These are phyloP conservation scores for Folsomia candida DNA, from an alignment of 2,888 invertebrate species.

Conservation along the genomic window DNA sequence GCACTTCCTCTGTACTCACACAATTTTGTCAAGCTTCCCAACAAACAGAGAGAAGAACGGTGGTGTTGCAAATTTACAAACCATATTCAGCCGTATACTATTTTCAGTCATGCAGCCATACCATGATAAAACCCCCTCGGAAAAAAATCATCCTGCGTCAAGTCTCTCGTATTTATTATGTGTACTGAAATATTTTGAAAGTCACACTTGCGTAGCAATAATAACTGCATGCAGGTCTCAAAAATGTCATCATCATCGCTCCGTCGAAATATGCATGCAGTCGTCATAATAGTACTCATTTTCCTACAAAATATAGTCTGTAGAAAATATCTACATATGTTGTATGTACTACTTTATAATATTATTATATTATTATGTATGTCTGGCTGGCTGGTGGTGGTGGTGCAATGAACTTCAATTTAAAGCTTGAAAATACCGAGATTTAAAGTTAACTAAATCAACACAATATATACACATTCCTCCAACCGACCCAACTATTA, in stretches of 20 bases:
- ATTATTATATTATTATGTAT: too few relatives aligned
- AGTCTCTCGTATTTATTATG: too few relatives aligned
- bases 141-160: too few relatives aligned
- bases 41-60: too few relatives aligned
- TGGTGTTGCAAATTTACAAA: neutral
- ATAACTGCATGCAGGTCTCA: neutral
- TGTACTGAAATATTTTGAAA: neutral
- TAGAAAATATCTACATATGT: too few relatives aligned
- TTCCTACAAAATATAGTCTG: too few relatives aligned
- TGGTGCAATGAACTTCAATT: constrained; percentile 4
- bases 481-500: neutral
- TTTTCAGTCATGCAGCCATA: neutral
- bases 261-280: neutral
- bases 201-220: neutral
- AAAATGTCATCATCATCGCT: neutral
- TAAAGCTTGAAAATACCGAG: neutral
- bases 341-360: neutral
- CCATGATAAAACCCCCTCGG: neutral
- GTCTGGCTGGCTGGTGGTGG: neutral
- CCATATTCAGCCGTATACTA: neutral
- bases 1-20: neutral
- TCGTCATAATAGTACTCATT: neutral
- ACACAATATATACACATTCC: too few relatives aligned
- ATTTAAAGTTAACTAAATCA: neutral
- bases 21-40: neutral